These are phyloP conservation scores for Petroica traversi DNA, from an alignment of 2,113 vertebrate species.

Conservation along the genomic window DNA sequence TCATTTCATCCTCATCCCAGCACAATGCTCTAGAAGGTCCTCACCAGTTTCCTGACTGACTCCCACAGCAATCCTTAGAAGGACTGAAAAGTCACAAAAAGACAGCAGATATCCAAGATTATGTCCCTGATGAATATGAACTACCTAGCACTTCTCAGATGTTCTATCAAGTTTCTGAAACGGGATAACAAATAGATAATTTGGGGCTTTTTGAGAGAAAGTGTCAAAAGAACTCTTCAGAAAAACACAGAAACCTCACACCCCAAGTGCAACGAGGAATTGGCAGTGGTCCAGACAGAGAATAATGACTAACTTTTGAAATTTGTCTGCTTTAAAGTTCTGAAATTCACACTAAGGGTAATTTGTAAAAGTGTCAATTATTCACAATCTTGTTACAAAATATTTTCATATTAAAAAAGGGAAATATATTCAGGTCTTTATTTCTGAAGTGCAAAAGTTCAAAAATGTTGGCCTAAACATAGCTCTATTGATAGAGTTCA, in stretches of 20 bases:
- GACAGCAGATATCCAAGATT: background rate
- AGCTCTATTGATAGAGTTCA: background rate
- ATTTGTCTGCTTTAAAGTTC: background rate
- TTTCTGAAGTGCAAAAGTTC: background rate
- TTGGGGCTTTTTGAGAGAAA: background rate
- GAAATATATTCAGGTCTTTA: background rate
- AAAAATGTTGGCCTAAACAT: background rate
- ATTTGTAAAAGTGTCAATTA: background rate
- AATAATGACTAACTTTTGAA: background rate
- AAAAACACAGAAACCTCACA: background rate
- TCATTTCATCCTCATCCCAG: background rate
- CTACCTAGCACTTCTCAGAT: background rate
- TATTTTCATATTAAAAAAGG: background rate
- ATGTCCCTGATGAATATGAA: background rate
- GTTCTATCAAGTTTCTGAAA: background rate
- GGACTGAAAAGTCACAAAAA: background rate
- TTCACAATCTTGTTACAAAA: background rate
- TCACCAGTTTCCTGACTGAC: background rate
- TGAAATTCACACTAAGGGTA: background rate
- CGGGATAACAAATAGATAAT: background rate
- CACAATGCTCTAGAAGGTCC: background rate
- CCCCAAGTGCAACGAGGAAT: background rate
- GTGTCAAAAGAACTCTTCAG: background rate
- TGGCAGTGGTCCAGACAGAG: background rate
- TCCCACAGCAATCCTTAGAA: background rate